Evolutionary conservation across 2,797 vertebrate genomes (phyloP).

Genomic region (Prionace glauca): DNA sequence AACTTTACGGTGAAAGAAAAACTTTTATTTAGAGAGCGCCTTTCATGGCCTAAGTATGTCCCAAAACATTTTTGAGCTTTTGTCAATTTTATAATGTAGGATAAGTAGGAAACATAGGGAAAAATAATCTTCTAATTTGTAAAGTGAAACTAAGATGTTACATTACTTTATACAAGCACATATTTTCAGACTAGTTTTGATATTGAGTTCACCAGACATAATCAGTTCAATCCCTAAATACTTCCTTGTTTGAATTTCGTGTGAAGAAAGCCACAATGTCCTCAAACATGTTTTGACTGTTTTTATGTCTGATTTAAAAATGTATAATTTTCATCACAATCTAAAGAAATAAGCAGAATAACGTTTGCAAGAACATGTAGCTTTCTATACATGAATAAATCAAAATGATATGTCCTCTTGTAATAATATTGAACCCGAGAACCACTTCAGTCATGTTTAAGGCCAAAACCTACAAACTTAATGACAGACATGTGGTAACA

Average conservation of each 20-base stretch:
- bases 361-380: background rate
- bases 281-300: background rate
- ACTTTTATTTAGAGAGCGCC: background rate
- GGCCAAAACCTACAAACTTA: background rate
- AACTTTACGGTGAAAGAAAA: background rate
- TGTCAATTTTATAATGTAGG: background rate
- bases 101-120: no score
- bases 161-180: constrained; percentile 1
- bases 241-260: background rate
- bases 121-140: background rate
- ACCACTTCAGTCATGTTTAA: background rate
- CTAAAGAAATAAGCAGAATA: background rate
- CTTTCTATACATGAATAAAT: background rate
- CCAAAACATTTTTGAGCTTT: background rate
- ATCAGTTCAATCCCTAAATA: background rate
- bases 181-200: background rate
- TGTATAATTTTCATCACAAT: background rate
- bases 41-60: background rate
- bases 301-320: background rate
- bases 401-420: background rate
- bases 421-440: background rate
- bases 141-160: background rate
- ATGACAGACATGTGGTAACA: background rate
- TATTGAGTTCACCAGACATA: background rate
- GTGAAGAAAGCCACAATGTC: background rate